A percentile compares a stretch with the other conserved stretches of the same genome.
Evolutionary conservation across 2,888 invertebrate genomes (phyloP).

Genomic region (Axea sp.): DNA sequence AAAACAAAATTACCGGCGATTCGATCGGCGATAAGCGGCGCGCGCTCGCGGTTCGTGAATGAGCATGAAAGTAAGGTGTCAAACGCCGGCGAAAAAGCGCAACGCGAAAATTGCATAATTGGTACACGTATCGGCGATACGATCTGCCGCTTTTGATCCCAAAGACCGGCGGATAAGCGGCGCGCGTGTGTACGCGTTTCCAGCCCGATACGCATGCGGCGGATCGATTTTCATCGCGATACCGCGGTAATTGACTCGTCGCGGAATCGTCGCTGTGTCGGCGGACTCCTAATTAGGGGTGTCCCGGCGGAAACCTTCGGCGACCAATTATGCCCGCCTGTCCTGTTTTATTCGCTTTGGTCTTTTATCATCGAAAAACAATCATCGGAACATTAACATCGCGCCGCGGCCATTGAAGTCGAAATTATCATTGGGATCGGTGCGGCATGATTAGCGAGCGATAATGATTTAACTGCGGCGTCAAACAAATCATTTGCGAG

Average conservation of each 20-base stretch:
- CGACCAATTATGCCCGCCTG: neutral
- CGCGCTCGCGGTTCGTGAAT: conserved; percentile 21
- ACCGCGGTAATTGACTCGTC: conserved; percentile 47
- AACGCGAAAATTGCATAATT: conserved; percentile 55
- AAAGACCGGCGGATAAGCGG: conserved; percentile 35
- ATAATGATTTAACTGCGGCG: too few species aligned
- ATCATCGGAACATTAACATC: neutral
- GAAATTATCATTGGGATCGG: too few species aligned
- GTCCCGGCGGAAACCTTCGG: conserved; percentile 6
- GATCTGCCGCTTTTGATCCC: conserved; percentile 51
- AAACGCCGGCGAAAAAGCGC: conserved; percentile 50
- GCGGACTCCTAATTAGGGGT: conserved; percentile 18
- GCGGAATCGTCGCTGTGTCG: conserved; percentile 9
- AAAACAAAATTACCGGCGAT: conserved; percentile 23
- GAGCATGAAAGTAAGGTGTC: conserved; percentile 43
- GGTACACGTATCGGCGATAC: conserved; percentile 45
- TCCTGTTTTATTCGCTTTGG: neutral
- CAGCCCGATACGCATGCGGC: conserved; percentile 34
- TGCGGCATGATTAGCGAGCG: too few species aligned
- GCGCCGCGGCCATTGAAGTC: too few species aligned
- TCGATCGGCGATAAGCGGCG: conserved; percentile 30
- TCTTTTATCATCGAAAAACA: neutral
- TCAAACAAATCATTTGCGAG: too few species aligned
- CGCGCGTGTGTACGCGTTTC: conserved; percentile 8
- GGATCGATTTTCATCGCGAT: conserved; percentile 52